These are phyloP conservation scores for Diaprepes abbreviatus DNA, from an alignment of 2,888 invertebrate species.

Conservation along the genomic window DNA sequence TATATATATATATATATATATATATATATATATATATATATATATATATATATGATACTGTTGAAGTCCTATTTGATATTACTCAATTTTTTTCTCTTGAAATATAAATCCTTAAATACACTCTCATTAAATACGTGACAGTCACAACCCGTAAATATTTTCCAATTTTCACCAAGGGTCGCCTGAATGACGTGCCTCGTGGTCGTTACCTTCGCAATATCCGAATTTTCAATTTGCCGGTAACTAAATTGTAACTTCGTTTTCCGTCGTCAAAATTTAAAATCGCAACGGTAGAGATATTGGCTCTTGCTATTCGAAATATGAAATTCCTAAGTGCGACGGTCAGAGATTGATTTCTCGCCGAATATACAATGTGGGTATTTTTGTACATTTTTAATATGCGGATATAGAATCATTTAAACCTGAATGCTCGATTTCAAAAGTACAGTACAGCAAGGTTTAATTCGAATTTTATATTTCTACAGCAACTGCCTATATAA, in stretches of 20 bases:
- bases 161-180: constrained; percentile 23
- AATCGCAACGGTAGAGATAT: constrained; percentile 11
- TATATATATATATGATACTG: too few relatives aligned
- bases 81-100: too few relatives aligned
- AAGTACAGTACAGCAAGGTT: too few relatives aligned
- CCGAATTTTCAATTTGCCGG: constrained; percentile 38
- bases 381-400: not conserved
- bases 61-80: too few relatives aligned
- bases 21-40: too few relatives aligned
- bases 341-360: constrained; percentile 17
- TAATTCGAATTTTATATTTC: too few relatives aligned
- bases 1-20: too few relatives aligned
- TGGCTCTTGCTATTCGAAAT: constrained; percentile 4
- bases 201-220: constrained; percentile 35
- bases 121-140: not conserved
- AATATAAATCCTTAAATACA: too few relatives aligned
- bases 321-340: not conserved
- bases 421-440: too few relatives aligned
- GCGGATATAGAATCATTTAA: too few relatives aligned
- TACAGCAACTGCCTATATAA: too few relatives aligned
- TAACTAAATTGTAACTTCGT: constrained; percentile 39
- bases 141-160: constrained; percentile 21
- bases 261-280: constrained; percentile 16
- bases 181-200: constrained; percentile 8
- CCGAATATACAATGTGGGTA: not conserved